These are phyloP conservation scores for Entomobrya proxima DNA, from an alignment of 2,888 invertebrate species.

Conservation along the genomic window DNA sequence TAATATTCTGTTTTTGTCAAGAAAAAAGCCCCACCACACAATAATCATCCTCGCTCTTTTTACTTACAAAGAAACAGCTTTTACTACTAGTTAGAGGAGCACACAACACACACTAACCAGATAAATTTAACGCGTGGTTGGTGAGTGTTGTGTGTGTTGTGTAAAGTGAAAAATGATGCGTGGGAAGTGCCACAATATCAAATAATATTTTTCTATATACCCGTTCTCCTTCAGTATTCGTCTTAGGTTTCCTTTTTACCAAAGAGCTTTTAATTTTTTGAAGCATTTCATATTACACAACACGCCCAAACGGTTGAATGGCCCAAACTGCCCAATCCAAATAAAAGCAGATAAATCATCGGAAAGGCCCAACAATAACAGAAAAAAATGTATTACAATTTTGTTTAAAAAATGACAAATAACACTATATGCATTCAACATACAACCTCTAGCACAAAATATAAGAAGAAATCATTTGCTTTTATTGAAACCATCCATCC, in stretches of 20 bases:
- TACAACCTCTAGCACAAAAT: no score
- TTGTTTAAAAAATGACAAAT: constrained; percentile 1
- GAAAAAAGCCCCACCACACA: background rate
- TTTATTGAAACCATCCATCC: background rate
- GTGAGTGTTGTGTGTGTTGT: no score
- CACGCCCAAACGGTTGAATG: no score
- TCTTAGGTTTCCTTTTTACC: background rate
- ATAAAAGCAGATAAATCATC: constrained; percentile 27
- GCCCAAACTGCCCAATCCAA: no score
- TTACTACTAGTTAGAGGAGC: constrained; percentile 32
- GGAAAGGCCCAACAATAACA: constrained; percentile 1
- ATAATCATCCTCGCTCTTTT: no score
- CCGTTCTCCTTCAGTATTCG: background rate
- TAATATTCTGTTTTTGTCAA: constrained; percentile 20
- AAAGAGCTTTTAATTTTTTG: background rate
- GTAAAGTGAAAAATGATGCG: constrained; percentile 36
- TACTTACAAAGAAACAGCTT: no score
- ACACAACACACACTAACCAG: no score
- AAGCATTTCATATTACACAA: background rate
- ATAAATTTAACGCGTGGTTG: constrained; percentile 39
- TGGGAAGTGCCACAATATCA: constrained; percentile 22
- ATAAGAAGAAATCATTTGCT: background rate
- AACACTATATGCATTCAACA: no score
- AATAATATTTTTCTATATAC: no score
- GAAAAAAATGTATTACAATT: constrained; percentile 2